Conservation (phyloP, 2,888 invertebrate genomes). For the Barypeithes pellucidus region DNA sequence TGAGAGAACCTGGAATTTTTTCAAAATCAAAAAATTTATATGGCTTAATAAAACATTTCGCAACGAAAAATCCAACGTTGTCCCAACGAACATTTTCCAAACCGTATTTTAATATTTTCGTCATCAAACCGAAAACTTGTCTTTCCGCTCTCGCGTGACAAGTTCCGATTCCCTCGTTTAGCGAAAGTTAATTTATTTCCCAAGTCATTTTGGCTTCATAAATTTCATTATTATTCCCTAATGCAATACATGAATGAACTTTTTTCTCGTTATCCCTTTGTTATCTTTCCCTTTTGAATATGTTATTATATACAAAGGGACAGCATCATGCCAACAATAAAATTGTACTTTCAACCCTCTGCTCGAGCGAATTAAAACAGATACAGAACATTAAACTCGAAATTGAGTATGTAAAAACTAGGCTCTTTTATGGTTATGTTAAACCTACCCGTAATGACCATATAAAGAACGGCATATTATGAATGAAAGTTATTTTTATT, state of each 20-base stretch:
- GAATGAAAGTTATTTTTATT: too few species aligned
- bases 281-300: slow-evolving; percentile 17
- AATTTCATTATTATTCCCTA: slow-evolving; percentile 16
- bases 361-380: slow-evolving; percentile 28
- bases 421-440: too few species aligned
- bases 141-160: neutral
- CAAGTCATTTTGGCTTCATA: slow-evolving; percentile 8
- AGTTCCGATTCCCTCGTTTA: neutral
- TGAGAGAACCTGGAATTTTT: too few species aligned
- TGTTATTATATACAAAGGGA: slow-evolving; percentile 5
- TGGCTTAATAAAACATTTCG: too few species aligned
- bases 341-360: slow-evolving; percentile 18
- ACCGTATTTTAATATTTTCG: too few species aligned
- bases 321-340: slow-evolving; percentile 6
- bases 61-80: too few species aligned
- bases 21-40: too few species aligned
- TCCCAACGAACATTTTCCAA: too few species aligned
- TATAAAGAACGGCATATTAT: too few species aligned
- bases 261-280: slow-evolving; percentile 20
- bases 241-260: slow-evolving; percentile 21
- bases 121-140: too few species aligned
- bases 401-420: neutral
- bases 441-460: too few species aligned
- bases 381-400: slow-evolving; percentile 26
- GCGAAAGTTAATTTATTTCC: slow-evolving; percentile 8